Conservation (phyloP, 2,888 invertebrate genomes). For the Drosophila diplacantha region DNA sequence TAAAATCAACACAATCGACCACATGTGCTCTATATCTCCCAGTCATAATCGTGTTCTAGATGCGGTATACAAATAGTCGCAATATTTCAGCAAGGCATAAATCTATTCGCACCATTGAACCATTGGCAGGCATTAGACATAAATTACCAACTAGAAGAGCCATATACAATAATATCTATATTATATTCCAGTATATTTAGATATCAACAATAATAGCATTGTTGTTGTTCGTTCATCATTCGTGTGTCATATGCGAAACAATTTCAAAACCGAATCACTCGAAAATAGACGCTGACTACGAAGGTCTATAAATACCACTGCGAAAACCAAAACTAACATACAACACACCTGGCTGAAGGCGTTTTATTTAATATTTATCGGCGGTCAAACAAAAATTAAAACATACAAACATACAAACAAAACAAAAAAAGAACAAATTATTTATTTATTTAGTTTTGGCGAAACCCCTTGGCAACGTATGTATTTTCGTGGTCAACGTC, state of each 20-base stretch:
- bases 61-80: slow-evolving; percentile 38
- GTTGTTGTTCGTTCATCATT: slow-evolving; percentile 52
- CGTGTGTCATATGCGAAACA: slow-evolving; percentile 70
- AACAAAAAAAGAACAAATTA: not conserved
- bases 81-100: slow-evolving; percentile 46
- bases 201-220: slow-evolving; percentile 21
- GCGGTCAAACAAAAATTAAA: slow-evolving; percentile 1
- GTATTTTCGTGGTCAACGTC: slow-evolving; percentile 41
- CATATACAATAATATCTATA: slow-evolving; percentile 28
- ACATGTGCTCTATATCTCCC: slow-evolving; percentile 22
- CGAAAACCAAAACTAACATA: slow-evolving; percentile 35
- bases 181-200: slow-evolving; percentile 15
- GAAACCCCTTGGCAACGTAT: slow-evolving; percentile 33
- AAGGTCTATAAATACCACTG: slow-evolving; percentile 59
- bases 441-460: slow-evolving; percentile 33
- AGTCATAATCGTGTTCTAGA: slow-evolving; percentile 26
- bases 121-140: slow-evolving; percentile 22
- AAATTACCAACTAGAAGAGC: slow-evolving; percentile 34
- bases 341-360: slow-evolving; percentile 57
- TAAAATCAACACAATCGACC: slow-evolving; percentile 17
- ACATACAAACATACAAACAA: not conserved
- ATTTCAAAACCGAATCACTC: slow-evolving; percentile 60
- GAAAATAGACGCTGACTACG: slow-evolving; percentile 63
- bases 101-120: slow-evolving; percentile 41
- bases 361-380: slow-evolving; percentile 39